Conservation (phyloP, 2,888 invertebrate species). For the Lycaena phlaeas region DNA sequence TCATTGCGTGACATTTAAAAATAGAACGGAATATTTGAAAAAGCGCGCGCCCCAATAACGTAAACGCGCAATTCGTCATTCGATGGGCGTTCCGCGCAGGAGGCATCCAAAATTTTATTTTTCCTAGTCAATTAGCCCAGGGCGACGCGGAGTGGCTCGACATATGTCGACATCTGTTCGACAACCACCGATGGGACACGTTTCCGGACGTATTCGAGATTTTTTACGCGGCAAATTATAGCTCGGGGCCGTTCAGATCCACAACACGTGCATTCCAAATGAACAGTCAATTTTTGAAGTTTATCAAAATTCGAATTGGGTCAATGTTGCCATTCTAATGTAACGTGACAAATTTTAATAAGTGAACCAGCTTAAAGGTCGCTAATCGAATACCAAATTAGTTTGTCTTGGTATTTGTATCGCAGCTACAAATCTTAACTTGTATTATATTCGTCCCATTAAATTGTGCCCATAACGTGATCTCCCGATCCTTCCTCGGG, state of each 20-base stretch:
- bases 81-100: slow-evolving; percentile 11
- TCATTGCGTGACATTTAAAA: slow-evolving; percentile 14
- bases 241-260: slow-evolving; percentile 39
- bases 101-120: slow-evolving; percentile 35
- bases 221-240: slow-evolving; percentile 56
- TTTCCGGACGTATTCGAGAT: slow-evolving; percentile 54
- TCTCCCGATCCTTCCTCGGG: background rate
- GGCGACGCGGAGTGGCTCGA: slow-evolving; percentile 36
- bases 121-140: slow-evolving; percentile 59
- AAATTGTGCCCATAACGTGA: background rate
- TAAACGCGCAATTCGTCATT: slow-evolving; percentile 11
- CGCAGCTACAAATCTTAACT: background rate
- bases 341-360: background rate
- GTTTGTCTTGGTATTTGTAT: background rate
- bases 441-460: background rate
- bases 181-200: slow-evolving; percentile 53
- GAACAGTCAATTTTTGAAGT: slow-evolving; percentile 18
- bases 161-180: slow-evolving; percentile 70
- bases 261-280: slow-evolving; percentile 22
- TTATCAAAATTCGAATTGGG: slow-evolving; percentile 4
- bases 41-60: slow-evolving; percentile 5
- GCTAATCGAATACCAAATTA: background rate
- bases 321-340: background rate
- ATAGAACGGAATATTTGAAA: slow-evolving; percentile 14
- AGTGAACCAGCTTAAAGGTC: too few species aligned